Evolutionary conservation across 2,797 vertebrate species (phyloP).

Genomic region (Danio aesculapii): DNA sequence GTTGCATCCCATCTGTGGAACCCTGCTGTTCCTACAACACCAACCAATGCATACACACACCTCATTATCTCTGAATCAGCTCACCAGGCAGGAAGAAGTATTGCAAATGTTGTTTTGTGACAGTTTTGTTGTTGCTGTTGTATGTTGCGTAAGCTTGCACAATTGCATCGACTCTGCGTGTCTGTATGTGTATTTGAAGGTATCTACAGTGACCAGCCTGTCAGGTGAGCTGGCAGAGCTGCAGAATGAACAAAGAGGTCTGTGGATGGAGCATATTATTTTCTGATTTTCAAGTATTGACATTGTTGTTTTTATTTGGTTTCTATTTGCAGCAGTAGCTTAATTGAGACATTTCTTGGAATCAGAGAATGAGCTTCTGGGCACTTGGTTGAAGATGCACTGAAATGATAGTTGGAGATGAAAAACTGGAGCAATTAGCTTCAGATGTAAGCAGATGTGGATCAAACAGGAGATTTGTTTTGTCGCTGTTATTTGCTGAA

Average conservation of each 20-base stretch:
- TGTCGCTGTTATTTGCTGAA: not conserved
- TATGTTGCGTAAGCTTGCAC: not conserved
- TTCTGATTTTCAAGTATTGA: constrained; percentile 1
- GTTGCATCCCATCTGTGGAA: constrained; percentile 31
- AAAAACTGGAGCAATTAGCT: constrained; percentile 21
- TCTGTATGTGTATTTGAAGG: not conserved
- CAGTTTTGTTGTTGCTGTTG: constrained; percentile 9
- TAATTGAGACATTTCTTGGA: not conserved
- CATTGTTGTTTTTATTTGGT: not conserved
- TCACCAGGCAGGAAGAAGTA: constrained; percentile 26
- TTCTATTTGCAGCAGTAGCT: constrained; percentile 12
- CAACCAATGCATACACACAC: constrained; percentile 22
- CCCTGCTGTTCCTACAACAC: constrained; percentile 34
- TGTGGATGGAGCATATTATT: not conserved
- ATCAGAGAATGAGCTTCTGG: constrained; percentile 20
- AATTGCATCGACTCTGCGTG: constrained; percentile 3
- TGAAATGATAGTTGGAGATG: not conserved
- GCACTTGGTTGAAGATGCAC: constrained; percentile 2
- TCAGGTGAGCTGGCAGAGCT: not conserved
- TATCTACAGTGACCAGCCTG: not conserved
- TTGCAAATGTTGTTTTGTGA: constrained; percentile 9
- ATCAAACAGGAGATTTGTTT: not conserved
- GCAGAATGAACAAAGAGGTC: not conserved
- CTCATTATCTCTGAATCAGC: constrained; percentile 39
- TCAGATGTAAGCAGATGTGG: constrained; percentile 13